Evolutionary conservation across 2,888 invertebrate species (phyloP), one percentile per base, ranked within the genome.

Genomic region (Amiota communis): DNA sequence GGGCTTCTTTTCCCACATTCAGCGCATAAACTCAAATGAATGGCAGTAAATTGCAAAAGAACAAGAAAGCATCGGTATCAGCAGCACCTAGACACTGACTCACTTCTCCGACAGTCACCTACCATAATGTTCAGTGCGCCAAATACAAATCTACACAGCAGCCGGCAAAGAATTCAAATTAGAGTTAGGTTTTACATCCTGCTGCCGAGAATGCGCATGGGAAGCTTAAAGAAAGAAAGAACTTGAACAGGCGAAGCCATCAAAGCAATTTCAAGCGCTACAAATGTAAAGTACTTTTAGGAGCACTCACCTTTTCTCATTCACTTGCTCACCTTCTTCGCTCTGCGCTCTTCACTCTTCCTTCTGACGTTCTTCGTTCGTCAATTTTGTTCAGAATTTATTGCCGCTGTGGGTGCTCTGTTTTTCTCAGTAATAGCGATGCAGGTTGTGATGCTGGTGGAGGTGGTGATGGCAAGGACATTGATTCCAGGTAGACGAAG

Each of bases 121-220:
- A 13, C 4, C 6, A 6, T 36, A 36, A 36, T 36, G 36, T 36
- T 36, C 36, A 36, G 36, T 20, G 46, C 20, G 46, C 23, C 12
- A 51, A 47, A 8, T 20, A 36, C 17, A 53, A 56, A 70, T 36
- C 57, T 11, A 47, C 48, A 46, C 15, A 57, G 57, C 71, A 74
- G 70, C 72, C 57, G 72, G 78, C 64, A 75, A 83, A 83, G 82
- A 84, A 82, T 82, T 82, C 83, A 82, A 84, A 82, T 82, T 82
- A 81, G 80, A 84, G 78, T 77, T 84, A 79, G 84, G 82, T 80
- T 81, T n/a, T 83, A 83, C 85, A 81, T 77, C 75, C 78, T 76
- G 74, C 65, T 72, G 65, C 36, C 71, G 46, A 49, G 48, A 63
- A 36, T 63, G 63, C 1, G 15, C 36, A 13, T 8, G 11, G 12